Evolutionary conservation across 2,888 invertebrate genomes (phyloP).

Genomic region (Spicauda simplicius): DNA sequence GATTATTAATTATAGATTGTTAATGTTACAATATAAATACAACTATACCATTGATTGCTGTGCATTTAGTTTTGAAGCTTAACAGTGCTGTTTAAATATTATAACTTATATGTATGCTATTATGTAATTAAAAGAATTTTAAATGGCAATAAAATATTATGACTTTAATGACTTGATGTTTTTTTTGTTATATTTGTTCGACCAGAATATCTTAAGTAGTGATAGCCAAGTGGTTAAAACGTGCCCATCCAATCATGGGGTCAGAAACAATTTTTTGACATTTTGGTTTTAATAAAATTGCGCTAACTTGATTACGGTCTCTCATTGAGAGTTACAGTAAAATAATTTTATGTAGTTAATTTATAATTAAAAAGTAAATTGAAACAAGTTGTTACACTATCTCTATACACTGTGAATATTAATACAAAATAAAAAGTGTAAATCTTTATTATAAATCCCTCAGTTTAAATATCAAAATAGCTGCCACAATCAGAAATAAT

Average conservation of each 20-base stretch:
- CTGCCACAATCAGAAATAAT: conserved; percentile 53
- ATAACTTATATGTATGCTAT: background rate
- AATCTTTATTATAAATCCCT: conserved; percentile 35
- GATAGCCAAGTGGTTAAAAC: too few relatives aligned
- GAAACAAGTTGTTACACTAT: too few relatives aligned
- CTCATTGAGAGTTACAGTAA: too few relatives aligned
- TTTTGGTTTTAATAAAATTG: too few relatives aligned
- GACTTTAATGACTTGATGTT: background rate
- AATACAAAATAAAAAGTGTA: too few relatives aligned
- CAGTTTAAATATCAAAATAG: conserved; percentile 53
- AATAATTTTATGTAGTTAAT: too few relatives aligned
- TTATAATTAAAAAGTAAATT: too few relatives aligned
- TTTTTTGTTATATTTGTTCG: background rate
- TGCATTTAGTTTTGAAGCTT: conserved; percentile 14
- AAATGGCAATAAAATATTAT: conserved; percentile 7
- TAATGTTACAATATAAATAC: background rate
- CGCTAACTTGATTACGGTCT: too few relatives aligned
- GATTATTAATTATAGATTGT: background rate
- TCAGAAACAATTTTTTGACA: too few relatives aligned
- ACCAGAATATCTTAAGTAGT: too few relatives aligned
- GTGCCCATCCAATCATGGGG: too few relatives aligned
- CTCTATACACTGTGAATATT: too few relatives aligned
- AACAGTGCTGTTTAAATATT: background rate
- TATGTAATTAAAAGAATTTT: background rate
- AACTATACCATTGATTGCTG: conserved; percentile 13